phyloP scores from a whole-genome alignment of 2,797 vertebrate species.

The Pteronotus mesoamericanus region DNA sequence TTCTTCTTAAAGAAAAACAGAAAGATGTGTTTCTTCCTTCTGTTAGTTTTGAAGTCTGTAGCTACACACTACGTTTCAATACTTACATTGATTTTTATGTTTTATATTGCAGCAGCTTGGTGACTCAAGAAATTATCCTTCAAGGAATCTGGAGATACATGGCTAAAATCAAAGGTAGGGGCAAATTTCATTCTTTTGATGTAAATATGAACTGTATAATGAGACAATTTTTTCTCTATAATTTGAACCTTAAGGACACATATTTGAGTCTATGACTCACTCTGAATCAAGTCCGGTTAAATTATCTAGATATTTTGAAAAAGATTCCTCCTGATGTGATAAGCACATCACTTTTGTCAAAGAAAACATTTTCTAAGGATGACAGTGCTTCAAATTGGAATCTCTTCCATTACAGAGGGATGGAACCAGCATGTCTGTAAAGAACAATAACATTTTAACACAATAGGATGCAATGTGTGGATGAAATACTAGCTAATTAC shows the following conservation, averaged over 20 bases:
- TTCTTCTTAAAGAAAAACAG: background rate
- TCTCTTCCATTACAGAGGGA: background rate
- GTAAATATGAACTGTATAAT: slow-evolving; percentile 2
- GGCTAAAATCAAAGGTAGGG: background rate
- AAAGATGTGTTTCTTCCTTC: background rate
- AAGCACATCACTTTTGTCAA: background rate
- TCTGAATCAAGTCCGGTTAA: slow-evolving; percentile 8
- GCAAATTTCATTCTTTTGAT: background rate
- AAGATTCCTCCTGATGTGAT: background rate
- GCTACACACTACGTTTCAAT: slow-evolving; percentile 22
- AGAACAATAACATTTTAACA: slow-evolving; percentile 41
- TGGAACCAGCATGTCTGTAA: background rate
- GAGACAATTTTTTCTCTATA: background rate
- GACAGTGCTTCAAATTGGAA: background rate
- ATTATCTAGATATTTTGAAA: slow-evolving; percentile 28
- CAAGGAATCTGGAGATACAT: background rate
- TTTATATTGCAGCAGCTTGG: background rate
- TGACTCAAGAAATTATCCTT: slow-evolving; percentile 18
- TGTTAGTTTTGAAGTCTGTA: slow-evolving; percentile 56
- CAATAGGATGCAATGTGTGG: background rate
- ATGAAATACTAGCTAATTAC: background rate
- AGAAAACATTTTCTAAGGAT: background rate
- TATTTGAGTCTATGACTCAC: background rate
- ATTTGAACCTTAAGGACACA: background rate
- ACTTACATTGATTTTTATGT: background rate